Conservation (phyloP, 2,888 invertebrate species). For the Steinernema hermaphroditum region DNA sequence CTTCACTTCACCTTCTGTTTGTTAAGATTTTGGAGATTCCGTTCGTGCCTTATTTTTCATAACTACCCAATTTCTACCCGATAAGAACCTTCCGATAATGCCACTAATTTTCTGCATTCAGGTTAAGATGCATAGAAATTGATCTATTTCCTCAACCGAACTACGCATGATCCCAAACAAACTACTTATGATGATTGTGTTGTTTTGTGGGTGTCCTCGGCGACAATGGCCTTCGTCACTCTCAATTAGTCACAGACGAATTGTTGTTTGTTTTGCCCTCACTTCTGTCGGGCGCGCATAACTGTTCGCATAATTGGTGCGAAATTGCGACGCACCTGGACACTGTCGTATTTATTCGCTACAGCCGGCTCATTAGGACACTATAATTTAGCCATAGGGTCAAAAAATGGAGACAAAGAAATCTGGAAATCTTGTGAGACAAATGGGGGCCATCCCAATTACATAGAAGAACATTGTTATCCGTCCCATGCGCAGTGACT, state of each 20-base stretch:
- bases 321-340: not conserved
- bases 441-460: too few species aligned
- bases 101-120: not conserved
- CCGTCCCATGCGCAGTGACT: too few species aligned
- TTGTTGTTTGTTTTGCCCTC: conserved; percentile 29
- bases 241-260: conserved; percentile 23
- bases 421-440: too few species aligned
- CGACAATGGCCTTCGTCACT: conserved; percentile 27
- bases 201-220: conserved; percentile 11
- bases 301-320: conserved; percentile 6
- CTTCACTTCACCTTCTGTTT: too few species aligned
- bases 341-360: too few species aligned
- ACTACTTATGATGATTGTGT: conserved; percentile 12
- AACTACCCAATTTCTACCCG: too few species aligned
- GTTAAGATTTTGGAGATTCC: too few species aligned
- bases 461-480: too few species aligned
- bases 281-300: not conserved
- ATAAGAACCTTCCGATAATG: not conserved
- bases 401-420: too few species aligned
- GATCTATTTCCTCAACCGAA: not conserved
- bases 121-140: conserved; percentile 11
- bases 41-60: too few species aligned
- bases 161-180: not conserved
- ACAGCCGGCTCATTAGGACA: too few species aligned
- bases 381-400: too few species aligned